Evolutionary conservation across 2,888 invertebrate species (phyloP), one percentile per base, ranked within the genome.

Genomic region (Himalopsyche tibetana): DNA sequence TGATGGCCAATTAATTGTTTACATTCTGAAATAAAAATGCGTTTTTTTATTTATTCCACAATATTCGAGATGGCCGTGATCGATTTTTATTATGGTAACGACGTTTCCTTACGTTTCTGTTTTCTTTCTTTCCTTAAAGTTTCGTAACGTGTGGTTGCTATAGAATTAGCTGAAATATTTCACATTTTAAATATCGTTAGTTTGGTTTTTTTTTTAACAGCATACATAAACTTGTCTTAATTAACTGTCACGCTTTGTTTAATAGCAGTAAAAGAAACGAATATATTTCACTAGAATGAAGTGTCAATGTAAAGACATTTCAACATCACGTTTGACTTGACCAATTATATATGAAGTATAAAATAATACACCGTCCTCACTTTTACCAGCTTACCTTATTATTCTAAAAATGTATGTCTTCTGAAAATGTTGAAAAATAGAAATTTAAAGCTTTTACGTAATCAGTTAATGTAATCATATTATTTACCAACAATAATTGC

Each of bases 41-140:
- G 9, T 19, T 63, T 63, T 56, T 63, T 63, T 63, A 19, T 19
- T n/a, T 63, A 63, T 63, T 63, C 63, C 63, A 19, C 63, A 63
- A 63, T 28, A 63, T 63, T 63, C 4, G 19, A 63, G 8, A 19
- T 11, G 63, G 11, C 19, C 19, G 8, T 63, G 63, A 19, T 19
- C 63, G 19, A 63, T 19, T 19, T 63, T 5, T 19, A 63, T 3
- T 19, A 19, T 3, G 4, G 3, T 19, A 8, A 19, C 8, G 19
- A 19, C 19, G 19, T n/a, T 19, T 63, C 2, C 11, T 9, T 63
- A 11, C 28, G 63, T n/a, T 63, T 28, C 12, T 5, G 19, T 63
- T 63, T 63, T 63, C 63, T 63, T n/a, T 56, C n/a, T 56, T 19
- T 63, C 8, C n/a, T n/a, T 17, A 63, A 3, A 19, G 63, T 19